Evolutionary conservation across 1,140 invertebrate genomes (phyloP).

Genomic region (Formica selysi): DNA sequence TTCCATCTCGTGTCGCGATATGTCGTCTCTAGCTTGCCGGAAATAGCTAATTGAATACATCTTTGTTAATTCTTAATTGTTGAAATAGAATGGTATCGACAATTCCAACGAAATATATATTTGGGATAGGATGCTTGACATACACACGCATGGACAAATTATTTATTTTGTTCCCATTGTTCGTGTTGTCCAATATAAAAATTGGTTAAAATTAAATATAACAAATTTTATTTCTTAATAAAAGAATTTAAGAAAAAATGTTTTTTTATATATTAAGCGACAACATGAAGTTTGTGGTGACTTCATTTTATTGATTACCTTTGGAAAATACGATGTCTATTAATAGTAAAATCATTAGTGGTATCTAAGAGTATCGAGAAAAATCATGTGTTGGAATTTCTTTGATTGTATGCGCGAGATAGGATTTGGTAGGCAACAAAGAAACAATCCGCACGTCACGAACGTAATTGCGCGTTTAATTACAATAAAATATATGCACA

Average conservation of each 20-base stretch:
- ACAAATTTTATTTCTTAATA: not conserved
- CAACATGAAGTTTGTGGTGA: not conserved
- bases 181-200: not conserved
- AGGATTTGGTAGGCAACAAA: conserved; percentile 16
- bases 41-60: not conserved
- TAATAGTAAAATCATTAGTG: not conserved
- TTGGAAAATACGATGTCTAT: not conserved
- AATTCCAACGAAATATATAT: not conserved
- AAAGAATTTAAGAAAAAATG: not conserved
- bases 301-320: not conserved
- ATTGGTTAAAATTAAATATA: conserved; percentile 11
- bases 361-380: conserved; percentile 13
- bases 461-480: conserved; percentile 28
- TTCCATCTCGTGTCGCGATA: not conserved
- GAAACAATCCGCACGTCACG: not conserved
- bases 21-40: not conserved
- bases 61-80: not conserved
- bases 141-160: not conserved
- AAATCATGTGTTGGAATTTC: conserved; percentile 9
- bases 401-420: not conserved
- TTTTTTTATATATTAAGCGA: not conserved
- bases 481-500: conserved; percentile 25
- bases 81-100: not conserved
- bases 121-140: not conserved
- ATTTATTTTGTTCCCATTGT: not conserved